Conservation (phyloP, 2,113 vertebrate species). For the Suncus etruscus region DNA sequence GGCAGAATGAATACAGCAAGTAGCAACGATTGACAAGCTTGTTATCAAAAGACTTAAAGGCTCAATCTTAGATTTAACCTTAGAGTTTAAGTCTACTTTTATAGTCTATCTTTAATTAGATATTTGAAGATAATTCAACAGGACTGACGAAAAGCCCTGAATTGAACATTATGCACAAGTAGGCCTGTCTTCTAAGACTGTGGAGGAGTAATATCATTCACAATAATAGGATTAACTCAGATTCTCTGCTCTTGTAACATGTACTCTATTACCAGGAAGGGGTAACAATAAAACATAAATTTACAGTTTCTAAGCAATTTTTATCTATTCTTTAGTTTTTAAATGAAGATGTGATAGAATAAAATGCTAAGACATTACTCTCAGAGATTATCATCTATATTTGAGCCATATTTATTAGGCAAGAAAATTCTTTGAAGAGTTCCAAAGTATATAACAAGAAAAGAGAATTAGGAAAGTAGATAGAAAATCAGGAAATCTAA, state of each 20-base stretch:
- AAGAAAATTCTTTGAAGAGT: constrained; percentile 31
- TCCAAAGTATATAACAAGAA: not conserved
- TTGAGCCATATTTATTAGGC: not conserved
- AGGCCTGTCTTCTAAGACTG: not conserved
- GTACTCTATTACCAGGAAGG: constrained; percentile 28
- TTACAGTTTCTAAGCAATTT: constrained; percentile 19
- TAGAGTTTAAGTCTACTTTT: not conserved
- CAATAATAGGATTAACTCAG: not conserved
- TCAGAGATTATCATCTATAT: not conserved
- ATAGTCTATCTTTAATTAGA: too few species aligned
- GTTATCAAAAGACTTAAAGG: not conserved
- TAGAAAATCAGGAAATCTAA: not conserved
- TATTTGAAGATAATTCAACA: not conserved
- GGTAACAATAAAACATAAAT: constrained; percentile 51
- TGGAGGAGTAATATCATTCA: not conserved
- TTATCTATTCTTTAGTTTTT: constrained; percentile 32
- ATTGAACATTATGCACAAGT: not conserved
- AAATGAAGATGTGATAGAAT: constrained; percentile 49
- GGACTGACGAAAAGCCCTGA: not conserved
- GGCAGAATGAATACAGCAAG: not conserved
- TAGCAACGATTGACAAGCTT: not conserved
- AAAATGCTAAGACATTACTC: constrained; percentile 19
- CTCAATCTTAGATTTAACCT: not conserved
- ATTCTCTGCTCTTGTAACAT: constrained; percentile 15
- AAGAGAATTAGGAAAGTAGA: not conserved